Conservation (phyloP, 2,888 invertebrate species). For the Phrixothrix hirtus region DNA sequence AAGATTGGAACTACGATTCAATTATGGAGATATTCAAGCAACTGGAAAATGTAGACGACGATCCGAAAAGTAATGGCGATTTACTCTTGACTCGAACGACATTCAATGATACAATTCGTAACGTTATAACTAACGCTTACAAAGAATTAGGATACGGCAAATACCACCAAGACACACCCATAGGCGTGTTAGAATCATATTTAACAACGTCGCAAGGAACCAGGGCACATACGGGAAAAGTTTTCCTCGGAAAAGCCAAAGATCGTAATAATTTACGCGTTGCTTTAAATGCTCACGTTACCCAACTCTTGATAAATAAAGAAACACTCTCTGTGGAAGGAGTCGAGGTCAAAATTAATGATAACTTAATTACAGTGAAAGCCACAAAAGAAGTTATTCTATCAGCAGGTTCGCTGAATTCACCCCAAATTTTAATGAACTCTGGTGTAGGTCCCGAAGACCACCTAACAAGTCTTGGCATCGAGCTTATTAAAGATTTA, state of each 20-base stretch:
- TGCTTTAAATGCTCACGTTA: conserved; percentile 59
- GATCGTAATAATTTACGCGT: conserved; percentile 62
- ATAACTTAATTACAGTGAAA: conserved; percentile 34
- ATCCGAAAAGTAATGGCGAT: background rate
- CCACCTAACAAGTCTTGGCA: conserved; percentile 47
- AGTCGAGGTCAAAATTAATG: conserved; percentile 48
- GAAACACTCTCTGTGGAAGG: conserved; percentile 50
- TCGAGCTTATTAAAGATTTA: conserved; percentile 52
- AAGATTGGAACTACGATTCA: conserved; percentile 3
- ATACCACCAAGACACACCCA: conserved; percentile 47
- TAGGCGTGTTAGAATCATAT: conserved; percentile 50
- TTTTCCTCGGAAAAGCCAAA: conserved; percentile 60
- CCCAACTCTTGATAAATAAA: conserved; percentile 59
- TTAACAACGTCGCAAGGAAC: conserved; percentile 57
- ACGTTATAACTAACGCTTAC: conserved; percentile 20
- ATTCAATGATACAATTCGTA: background rate
- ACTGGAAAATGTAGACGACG: conserved; percentile 1
- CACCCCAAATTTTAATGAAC: conserved; percentile 64
- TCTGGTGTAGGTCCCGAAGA: conserved; percentile 59
- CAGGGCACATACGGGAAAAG: conserved; percentile 61
- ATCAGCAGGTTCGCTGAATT: conserved; percentile 64
- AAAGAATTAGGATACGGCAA: conserved; percentile 45
- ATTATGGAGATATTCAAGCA: background rate
- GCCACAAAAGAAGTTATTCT: conserved; percentile 61
- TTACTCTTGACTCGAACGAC: background rate